Evolutionary conservation across 2,113 vertebrate species (phyloP).

Genomic region (Alectura lathami): DNA sequence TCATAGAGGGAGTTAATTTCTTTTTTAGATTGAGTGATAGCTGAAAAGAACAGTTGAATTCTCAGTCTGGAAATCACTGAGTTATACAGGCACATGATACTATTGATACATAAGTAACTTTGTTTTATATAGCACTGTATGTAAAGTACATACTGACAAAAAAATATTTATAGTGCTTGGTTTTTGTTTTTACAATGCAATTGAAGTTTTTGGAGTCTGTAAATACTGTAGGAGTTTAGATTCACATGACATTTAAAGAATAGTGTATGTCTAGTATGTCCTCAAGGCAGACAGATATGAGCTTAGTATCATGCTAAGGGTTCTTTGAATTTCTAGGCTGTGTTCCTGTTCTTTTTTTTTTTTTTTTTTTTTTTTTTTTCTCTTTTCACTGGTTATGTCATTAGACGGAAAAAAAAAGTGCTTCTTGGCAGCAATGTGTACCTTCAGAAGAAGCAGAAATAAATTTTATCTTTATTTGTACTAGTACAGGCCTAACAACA

Average conservation of each 20-base stretch:
- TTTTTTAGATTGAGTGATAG: neutral
- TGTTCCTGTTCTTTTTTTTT: neutral
- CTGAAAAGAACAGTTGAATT: neutral
- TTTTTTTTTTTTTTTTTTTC: neutral
- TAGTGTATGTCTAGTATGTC: neutral
- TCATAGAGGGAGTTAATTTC: neutral
- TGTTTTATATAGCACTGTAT: neutral
- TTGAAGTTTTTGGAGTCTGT: neutral
- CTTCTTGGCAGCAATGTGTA: neutral
- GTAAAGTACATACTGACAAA: neutral
- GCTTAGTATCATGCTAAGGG: neutral
- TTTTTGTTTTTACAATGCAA: neutral
- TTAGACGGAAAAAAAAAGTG: neutral
- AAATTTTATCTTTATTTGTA: neutral
- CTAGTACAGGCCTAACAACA: neutral
- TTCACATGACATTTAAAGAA: neutral
- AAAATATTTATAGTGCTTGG: neutral
- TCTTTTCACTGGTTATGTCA: neutral
- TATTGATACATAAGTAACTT: neutral
- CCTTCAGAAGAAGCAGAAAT: neutral
- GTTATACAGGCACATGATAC: neutral
- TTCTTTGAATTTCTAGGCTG: neutral
- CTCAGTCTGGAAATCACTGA: neutral
- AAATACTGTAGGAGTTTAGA: neutral
- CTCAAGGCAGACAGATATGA: neutral